Conservation (phyloP, 1,140 invertebrate species). For the Hydropsyche tenuis region DNA sequence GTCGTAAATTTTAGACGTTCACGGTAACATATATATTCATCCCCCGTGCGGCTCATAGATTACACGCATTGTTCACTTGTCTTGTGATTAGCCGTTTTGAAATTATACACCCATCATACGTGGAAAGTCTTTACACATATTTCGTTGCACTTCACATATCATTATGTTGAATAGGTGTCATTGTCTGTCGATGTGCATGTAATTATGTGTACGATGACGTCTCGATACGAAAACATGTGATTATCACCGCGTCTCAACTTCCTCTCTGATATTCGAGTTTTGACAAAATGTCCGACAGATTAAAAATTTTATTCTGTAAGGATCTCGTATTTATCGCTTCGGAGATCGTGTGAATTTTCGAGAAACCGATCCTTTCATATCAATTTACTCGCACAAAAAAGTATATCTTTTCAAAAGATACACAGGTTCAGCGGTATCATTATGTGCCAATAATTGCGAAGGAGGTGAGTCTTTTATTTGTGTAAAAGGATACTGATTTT, state of each 20-base stretch:
- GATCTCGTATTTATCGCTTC: too few relatives aligned
- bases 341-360: not conserved
- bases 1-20: too few relatives aligned
- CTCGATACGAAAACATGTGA: not conserved
- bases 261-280: not conserved
- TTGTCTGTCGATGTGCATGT: conserved; percentile 6
- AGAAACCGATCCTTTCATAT: not conserved
- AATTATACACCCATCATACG: conserved; percentile 4
- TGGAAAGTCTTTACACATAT: not conserved
- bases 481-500: not conserved
- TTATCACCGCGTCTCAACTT: conserved; percentile 5
- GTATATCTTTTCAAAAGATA: not conserved
- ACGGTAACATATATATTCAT: not conserved
- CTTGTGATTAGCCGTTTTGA: not conserved
- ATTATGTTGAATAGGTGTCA: not conserved
- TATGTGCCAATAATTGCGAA: conserved; percentile 2
- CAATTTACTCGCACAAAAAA: conserved; percentile 1
- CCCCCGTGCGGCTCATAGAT: not conserved
- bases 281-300: not conserved
- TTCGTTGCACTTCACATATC: not conserved
- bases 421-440: not conserved
- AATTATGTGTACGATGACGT: not conserved
- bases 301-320: too few relatives aligned
- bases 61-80: not conserved
- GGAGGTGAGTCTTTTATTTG: not conserved